Percentiles rank a stretch among this genome's conserved stretches.
These are phyloP conservation scores for Abrostola tripartita DNA, from an alignment of 2,888 invertebrate species.

Conservation along the genomic window DNA sequence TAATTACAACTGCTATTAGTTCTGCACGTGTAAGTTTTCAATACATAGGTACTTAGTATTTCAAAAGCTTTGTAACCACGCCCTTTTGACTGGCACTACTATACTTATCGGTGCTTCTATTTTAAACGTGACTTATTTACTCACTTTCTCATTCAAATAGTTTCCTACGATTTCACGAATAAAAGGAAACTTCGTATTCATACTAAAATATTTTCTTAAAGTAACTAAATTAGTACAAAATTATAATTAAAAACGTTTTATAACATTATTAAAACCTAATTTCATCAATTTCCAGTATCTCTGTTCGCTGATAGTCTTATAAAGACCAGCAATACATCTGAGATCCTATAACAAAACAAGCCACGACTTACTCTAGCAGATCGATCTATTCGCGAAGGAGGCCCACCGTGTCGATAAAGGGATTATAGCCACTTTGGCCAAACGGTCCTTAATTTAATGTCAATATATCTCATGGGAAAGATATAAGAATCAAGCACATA, in stretches of 20 bases:
- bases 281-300: no score
- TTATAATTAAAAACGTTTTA: no score
- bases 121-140: no score
- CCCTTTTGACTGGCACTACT: background rate
- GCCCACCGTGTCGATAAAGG: background rate
- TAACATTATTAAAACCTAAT: no score
- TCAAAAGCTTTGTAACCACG: background rate
- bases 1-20: slow-evolving; percentile 14
- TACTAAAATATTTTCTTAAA: no score
- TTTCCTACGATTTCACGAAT: background rate
- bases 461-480: background rate
- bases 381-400: background rate
- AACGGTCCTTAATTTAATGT: background rate
- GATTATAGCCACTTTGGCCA: background rate
- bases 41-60: background rate
- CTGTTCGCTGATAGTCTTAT: no score
- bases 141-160: slow-evolving; percentile 2
- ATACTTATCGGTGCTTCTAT: background rate
- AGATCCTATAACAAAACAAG: no score
- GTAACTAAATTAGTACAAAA: no score
- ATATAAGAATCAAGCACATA: slow-evolving; percentile 23
- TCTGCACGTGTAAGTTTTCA: slow-evolving; percentile 23
- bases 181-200: no score
- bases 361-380: background rate
- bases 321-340: no score